Conservation (phyloP, 2,113 vertebrate species). For the Trematomus loennbergii region DNA sequence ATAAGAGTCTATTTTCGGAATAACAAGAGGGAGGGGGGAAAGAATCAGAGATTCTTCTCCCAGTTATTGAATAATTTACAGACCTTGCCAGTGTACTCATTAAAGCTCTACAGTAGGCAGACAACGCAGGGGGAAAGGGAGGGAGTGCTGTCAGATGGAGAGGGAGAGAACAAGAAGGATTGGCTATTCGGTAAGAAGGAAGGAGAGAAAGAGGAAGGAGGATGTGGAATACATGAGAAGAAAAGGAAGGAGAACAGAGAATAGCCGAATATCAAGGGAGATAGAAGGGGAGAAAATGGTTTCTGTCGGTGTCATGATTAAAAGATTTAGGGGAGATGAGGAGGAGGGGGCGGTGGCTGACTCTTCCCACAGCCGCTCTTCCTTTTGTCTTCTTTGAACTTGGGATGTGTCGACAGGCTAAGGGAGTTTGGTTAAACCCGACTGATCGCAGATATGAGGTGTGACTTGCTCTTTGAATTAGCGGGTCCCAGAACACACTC, state of each 20-base stretch:
- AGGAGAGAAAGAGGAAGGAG: constrained; percentile 1
- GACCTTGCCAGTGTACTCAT: constrained; percentile 73
- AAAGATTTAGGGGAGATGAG: constrained; percentile 73
- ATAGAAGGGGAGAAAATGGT: constrained; percentile 37
- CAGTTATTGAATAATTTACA: constrained; percentile 82
- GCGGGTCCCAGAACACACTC: constrained; percentile 34
- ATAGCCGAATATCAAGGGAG: constrained; percentile 61
- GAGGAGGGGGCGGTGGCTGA: constrained; percentile 33
- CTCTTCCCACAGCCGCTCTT: constrained; percentile 55
- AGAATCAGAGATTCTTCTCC: constrained; percentile 64
- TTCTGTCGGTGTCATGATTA: constrained; percentile 77
- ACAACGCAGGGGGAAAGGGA: constrained; percentile 25
- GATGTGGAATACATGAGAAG: constrained; percentile 58
- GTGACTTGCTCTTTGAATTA: constrained; percentile 73
- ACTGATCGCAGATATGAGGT: constrained; percentile 67
- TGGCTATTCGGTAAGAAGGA: constrained; percentile 44
- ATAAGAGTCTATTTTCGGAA: constrained; percentile 74
- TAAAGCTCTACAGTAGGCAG: constrained; percentile 70
- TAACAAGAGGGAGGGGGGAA: constrained; percentile 38
- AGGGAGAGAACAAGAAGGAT: constrained; percentile 33
- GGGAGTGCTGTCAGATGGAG: constrained; percentile 49
- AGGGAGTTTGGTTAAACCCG: constrained; percentile 67
- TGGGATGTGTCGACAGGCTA: constrained; percentile 61
- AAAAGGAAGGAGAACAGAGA: constrained; percentile 47
- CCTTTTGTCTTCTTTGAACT: constrained; percentile 79